phyloP scores from a whole-genome alignment of 2,888 invertebrate genomes.

The Leucophenga montana region DNA sequence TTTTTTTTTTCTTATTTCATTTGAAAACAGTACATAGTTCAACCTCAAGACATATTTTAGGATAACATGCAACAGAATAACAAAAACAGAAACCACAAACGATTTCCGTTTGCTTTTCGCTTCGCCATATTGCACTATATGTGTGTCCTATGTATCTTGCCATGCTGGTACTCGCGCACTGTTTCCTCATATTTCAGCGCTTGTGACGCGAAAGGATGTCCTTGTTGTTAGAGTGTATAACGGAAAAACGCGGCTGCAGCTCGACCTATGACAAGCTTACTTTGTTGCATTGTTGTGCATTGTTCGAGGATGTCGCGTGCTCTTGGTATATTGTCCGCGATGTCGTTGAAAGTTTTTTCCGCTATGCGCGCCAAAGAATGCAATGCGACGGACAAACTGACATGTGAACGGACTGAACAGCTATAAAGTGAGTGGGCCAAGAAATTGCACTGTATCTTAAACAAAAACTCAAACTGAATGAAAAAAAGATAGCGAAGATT shows the following conservation, averaged over 20 bases:
- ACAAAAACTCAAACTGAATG: no score
- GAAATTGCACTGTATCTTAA: no score
- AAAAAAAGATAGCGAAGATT: conserved; percentile 15
- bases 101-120: neutral
- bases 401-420: neutral
- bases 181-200: conserved; percentile 5
- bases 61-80: conserved; percentile 15
- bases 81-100: conserved; percentile 14
- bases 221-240: no score
- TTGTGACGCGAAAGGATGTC: neutral
- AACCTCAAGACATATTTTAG: conserved; percentile 15
- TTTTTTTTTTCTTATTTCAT: conserved; percentile 1
- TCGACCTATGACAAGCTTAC: conserved; percentile 5
- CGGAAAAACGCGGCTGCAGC: neutral
- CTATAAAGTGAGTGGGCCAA: no score
- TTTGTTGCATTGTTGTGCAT: conserved; percentile 21
- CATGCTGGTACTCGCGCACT: neutral
- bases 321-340: neutral
- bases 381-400: neutral
- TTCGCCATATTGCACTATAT: no score
- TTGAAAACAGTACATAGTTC: neutral
- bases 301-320: conserved; percentile 7
- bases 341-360: neutral
- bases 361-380: neutral
- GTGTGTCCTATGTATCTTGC: no score